phyloP scores from a whole-genome alignment of 35 echinoderm and acorn worm species.

The Lytechinus pictus region DNA sequence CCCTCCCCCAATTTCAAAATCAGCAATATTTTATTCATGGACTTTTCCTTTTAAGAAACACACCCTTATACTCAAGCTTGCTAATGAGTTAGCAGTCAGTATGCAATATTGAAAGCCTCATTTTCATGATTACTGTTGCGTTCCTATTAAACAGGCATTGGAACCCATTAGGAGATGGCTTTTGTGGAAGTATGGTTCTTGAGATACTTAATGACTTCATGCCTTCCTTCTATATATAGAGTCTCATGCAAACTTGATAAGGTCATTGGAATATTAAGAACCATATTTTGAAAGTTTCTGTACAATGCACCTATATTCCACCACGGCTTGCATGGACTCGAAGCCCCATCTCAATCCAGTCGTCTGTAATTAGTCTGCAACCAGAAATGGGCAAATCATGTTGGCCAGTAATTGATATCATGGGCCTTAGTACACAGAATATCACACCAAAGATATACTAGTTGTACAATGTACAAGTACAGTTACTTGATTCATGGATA shows the following conservation, averaged over 20 bases:
- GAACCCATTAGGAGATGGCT: background rate
- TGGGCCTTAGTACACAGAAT: too few species aligned
- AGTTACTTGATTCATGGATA: too few species aligned
- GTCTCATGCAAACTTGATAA: background rate
- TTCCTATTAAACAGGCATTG: background rate
- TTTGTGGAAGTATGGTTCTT: background rate
- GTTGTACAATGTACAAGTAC: too few species aligned
- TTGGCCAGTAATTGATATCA: too few species aligned
- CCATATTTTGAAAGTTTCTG: background rate
- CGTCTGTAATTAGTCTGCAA: too few species aligned
- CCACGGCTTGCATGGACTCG: too few species aligned
- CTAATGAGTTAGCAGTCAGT: background rate
- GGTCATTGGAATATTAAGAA: background rate
- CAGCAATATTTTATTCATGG: too few species aligned
- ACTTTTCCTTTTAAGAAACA: background rate
- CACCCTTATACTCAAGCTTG: background rate
- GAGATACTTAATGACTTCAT: background rate
- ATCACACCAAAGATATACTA: too few species aligned
- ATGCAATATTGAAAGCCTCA: conserved; percentile 2
- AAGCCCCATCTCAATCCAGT: too few species aligned
- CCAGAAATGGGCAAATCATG: too few species aligned
- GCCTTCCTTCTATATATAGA: background rate
- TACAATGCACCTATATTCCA: background rate
- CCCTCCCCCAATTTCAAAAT: too few species aligned
- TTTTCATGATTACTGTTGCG: background rate